These are phyloP conservation scores for Lomographa bimaculata DNA, from an alignment of 2,888 invertebrate genomes.

Conservation along the genomic window DNA sequence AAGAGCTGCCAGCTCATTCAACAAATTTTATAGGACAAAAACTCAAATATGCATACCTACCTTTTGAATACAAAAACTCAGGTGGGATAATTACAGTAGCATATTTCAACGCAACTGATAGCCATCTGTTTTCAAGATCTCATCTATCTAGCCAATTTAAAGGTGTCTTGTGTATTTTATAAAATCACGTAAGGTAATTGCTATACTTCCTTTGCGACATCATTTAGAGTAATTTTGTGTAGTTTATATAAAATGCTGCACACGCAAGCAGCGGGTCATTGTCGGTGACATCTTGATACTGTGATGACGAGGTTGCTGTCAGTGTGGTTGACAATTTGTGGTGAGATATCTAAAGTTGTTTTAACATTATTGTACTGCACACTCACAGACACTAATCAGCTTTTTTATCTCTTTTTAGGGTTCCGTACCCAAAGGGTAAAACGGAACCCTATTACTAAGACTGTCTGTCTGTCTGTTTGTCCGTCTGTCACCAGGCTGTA, in stretches of 20 bases:
- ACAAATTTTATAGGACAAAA: too few relatives aligned
- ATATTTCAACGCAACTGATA: conserved; percentile 25
- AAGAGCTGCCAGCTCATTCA: too few relatives aligned
- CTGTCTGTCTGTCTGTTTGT: too few relatives aligned
- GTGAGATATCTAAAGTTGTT: conserved; percentile 43
- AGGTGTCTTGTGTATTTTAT: conserved; percentile 41
- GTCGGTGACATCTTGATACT: conserved; percentile 46
- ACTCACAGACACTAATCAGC: not conserved
- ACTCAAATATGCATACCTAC: too few relatives aligned
- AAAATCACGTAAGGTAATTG: conserved; percentile 57
- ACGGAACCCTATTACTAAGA: too few relatives aligned
- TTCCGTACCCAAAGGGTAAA: too few relatives aligned
- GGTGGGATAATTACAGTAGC: not conserved
- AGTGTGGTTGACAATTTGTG: conserved; percentile 50
- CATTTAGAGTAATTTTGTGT: conserved; percentile 70
- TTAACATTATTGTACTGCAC: not conserved
- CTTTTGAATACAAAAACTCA: not conserved
- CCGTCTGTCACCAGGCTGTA: too few relatives aligned
- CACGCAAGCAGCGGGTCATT: conserved; percentile 57
- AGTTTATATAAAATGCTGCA: conserved; percentile 70
- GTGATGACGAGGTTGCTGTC: conserved; percentile 50
- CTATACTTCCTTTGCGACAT: conserved; percentile 67
- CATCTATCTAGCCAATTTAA: conserved; percentile 19
- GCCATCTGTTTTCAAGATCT: conserved; percentile 23
- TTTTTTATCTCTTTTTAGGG: too few relatives aligned